These are phyloP conservation scores for Xyrauchen texanus DNA, from an alignment of 2,113 vertebrate genomes.

Conservation along the genomic window DNA sequence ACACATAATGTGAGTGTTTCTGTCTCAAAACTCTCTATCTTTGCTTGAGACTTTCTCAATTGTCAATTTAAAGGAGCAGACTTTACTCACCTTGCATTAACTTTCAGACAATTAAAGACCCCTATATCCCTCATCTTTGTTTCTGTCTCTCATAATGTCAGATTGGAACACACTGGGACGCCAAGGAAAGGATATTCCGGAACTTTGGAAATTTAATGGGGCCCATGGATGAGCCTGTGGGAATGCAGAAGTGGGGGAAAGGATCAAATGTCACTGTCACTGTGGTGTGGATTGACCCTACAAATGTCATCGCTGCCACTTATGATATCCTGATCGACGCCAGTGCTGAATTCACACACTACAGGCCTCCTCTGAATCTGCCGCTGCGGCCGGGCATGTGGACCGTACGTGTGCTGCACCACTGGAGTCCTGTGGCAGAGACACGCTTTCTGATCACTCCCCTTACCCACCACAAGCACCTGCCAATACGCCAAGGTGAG, in stretches of 20 bases:
- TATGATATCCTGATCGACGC: conserved; percentile 96
- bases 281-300: conserved; percentile 93
- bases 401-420: conserved; percentile 92
- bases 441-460: conserved; percentile 91
- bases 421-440: conserved; percentile 94
- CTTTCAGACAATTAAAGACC: too few relatives aligned
- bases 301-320: conserved; percentile 94
- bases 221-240: conserved; percentile 89
- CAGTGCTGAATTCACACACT: conserved; percentile 92
- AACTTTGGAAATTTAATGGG: conserved; percentile 93
- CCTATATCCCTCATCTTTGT: background rate
- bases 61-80: too few relatives aligned
- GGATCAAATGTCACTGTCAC: conserved; percentile 94
- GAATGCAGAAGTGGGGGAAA: conserved; percentile 96
- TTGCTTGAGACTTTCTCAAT: too few relatives aligned
- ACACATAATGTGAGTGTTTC: too few relatives aligned
- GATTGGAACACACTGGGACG: conserved; percentile 97
- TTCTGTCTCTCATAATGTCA: conserved; percentile 58
- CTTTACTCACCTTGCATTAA: too few relatives aligned
- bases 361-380: conserved; percentile 92
- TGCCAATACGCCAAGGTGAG: conserved; percentile 90
- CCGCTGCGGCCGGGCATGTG: conserved; percentile 93
- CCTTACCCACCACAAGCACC: conserved; percentile 85
- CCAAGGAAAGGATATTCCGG: conserved; percentile 94
- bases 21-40: too few relatives aligned